phyloP scores from a whole-genome alignment of 2,888 invertebrate genomes.

The Pterostichus niger region DNA sequence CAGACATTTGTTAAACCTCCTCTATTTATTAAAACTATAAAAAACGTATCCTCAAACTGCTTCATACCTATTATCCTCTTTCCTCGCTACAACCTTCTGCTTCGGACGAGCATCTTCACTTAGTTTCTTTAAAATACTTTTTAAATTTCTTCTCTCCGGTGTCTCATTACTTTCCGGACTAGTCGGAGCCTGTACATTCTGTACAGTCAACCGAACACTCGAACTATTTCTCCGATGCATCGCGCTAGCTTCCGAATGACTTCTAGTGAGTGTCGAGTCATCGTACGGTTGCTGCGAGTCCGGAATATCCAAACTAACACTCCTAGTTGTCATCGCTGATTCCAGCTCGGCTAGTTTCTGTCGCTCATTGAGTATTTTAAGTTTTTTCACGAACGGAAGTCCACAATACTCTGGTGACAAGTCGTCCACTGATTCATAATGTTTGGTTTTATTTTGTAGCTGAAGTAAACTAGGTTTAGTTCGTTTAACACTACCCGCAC shows the following conservation, averaged over 20 bases:
- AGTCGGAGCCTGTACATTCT: constrained; percentile 71
- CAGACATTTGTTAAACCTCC: no score
- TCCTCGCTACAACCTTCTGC: constrained; percentile 10
- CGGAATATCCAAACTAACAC: constrained; percentile 88
- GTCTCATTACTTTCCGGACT: constrained; percentile 67
- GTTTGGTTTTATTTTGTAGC: constrained; percentile 78
- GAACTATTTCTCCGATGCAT: constrained; percentile 78
- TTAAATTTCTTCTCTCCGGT: constrained; percentile 87
- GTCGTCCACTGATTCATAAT: constrained; percentile 91
- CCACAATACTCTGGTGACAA: constrained; percentile 92
- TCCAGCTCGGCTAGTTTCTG: constrained; percentile 92
- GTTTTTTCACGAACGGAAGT: constrained; percentile 91
- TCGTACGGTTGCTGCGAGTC: constrained; percentile 79
- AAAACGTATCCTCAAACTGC: no score
- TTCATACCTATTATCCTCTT: neutral
- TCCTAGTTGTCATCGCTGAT: constrained; percentile 86
- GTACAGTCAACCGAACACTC: constrained; percentile 77
- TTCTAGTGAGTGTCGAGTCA: constrained; percentile 83
- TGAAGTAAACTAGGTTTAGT: constrained; percentile 73
- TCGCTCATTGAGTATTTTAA: constrained; percentile 92
- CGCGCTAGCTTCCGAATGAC: constrained; percentile 90
- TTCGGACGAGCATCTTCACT: constrained; percentile 80
- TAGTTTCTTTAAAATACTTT: constrained; percentile 91
- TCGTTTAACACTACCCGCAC: constrained; percentile 66
- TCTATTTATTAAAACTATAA: no score